A percentile compares a stretch with the other conserved stretches of the same genome.
Conservation (phyloP, 2,797 vertebrate genomes). For the Cirrhinus molitorella region DNA sequence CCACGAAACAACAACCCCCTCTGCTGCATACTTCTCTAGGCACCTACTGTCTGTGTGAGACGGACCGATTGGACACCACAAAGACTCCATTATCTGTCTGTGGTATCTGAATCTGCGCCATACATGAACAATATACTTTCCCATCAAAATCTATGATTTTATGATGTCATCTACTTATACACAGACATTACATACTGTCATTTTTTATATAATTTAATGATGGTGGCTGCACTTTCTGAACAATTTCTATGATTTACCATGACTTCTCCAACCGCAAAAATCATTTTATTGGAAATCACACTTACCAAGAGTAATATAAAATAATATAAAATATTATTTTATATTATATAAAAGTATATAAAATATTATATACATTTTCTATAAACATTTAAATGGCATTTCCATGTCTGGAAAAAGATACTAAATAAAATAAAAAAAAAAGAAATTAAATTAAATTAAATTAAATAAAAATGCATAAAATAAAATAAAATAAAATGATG, state of each 20-base stretch:
- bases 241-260: not conserved
- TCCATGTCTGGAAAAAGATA: too few relatives aligned
- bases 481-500: too few relatives aligned
- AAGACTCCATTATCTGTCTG: constrained; percentile 24
- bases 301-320: not conserved
- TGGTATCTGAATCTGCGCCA: not conserved
- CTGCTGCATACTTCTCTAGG: constrained; percentile 5
- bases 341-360: too few relatives aligned
- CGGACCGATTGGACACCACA: constrained; percentile 8
- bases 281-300: not conserved
- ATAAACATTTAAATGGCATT: too few relatives aligned
- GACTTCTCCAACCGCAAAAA: not conserved
- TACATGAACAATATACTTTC: not conserved
- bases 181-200: too few relatives aligned
- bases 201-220: too few relatives aligned
- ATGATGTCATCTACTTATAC: not conserved
- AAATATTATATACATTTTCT: too few relatives aligned
- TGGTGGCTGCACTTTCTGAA: not conserved
- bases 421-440: too few relatives aligned
- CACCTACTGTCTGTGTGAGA: constrained; percentile 35
- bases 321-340: too few relatives aligned
- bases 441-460: too few relatives aligned
- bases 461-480: too few relatives aligned
- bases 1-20: constrained; percentile 19
- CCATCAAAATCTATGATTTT: not conserved